Percentiles rank a stretch among this genome's conserved stretches.
Conservation (phyloP, 2,113 vertebrate genomes). For the Chloroceryle aenea region DNA sequence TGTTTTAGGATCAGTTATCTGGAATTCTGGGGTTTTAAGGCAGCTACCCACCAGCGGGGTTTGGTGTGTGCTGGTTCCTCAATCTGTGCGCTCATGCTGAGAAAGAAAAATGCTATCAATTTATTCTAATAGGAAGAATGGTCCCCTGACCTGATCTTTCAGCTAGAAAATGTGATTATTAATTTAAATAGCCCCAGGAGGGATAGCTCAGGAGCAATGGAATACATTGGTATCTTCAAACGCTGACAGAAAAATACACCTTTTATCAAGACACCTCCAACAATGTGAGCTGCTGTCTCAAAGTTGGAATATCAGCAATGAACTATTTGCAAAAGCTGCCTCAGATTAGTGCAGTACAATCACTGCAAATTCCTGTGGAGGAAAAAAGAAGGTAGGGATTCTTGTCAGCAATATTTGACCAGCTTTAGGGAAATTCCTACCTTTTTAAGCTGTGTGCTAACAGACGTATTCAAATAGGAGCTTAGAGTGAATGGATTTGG, state of each 20-base stretch:
- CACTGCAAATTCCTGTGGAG: neutral
- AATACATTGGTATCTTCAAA: neutral
- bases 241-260: neutral
- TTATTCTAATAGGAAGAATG: constrained; percentile 26
- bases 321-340: neutral
- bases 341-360: neutral
- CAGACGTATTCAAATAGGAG: neutral
- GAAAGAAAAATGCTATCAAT: neutral
- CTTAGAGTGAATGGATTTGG: neutral
- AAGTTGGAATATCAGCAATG: neutral
- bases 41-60: neutral
- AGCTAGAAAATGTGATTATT: neutral
- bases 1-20: constrained; percentile 69
- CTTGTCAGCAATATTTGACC: neutral
- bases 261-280: neutral
- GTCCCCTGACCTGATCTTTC: constrained; percentile 1
- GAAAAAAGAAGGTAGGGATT: neutral
- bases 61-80: neutral
- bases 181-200: neutral
- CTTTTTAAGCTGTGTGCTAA: neutral
- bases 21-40: constrained; percentile 38
- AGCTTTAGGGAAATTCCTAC: neutral
- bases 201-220: neutral
- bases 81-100: neutral
- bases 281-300: neutral